Evolutionary conservation across 2,888 invertebrate species (phyloP), one percentile per base, ranked within the genome.

Genomic region (Diogma glabrata): DNA sequence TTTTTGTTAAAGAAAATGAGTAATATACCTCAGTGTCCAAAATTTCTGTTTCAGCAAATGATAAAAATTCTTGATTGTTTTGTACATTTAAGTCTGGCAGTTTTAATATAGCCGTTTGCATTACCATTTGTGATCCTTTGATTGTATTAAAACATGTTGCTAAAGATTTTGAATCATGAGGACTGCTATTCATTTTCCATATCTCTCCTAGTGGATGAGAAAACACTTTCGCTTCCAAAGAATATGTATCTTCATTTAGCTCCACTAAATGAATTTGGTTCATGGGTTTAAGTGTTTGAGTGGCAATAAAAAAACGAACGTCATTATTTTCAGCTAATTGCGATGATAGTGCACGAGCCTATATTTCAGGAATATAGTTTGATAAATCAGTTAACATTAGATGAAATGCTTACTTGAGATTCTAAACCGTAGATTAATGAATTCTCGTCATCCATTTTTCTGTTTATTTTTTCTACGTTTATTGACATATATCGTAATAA

Each of bases 251-350:
- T 66, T 95, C 95, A 63, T 94, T 92, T 53, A 93, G 80, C 63
- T 95, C 92, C 2, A 97, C 82, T 30, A 92, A 78, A 69, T 96
- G 95, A 5, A 99, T 79, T 73, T 96, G 95, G 67, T 97, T 99
- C 47, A 88, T 85, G 16, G 81, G 78, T 64, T 91, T 88, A 24
- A 97, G 71, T 1, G 94, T 94, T 66, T 96, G 95, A 0, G 97
- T 99, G 19, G 96, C 99, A 49, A 96, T 91, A 50, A 96, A 74
- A 68, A 97, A 99, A 55, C 89, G 75, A 10, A 94, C 83, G 48
- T 86, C 84, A 65, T 95, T 94, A 49, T 83, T 83, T 64, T 94
- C 93, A 2, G 86, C 90, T 55, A 83, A 76, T 65, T 92, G 91
- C 0, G 94, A 82, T 1, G 89, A 83, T 23, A 95, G 67, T 3